phyloP scores from a whole-genome alignment of 2,888 invertebrate genomes.

The Melipona beecheii region DNA sequence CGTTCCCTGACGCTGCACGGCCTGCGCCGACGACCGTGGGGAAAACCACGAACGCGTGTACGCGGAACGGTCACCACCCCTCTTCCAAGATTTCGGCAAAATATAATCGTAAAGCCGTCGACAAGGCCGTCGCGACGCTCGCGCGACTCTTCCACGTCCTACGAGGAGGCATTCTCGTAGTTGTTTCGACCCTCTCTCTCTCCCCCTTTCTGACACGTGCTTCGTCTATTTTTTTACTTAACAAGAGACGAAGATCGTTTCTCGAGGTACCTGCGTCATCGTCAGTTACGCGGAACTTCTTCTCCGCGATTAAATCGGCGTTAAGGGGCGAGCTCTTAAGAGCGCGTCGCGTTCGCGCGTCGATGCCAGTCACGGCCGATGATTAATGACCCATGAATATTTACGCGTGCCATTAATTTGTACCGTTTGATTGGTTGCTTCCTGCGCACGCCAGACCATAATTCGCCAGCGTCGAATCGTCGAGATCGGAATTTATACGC shows the following conservation, averaged over 20 bases:
- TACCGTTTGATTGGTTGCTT: constrained; percentile 36
- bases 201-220: not conserved
- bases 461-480: constrained; percentile 2
- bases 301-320: constrained; percentile 63
- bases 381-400: constrained; percentile 74
- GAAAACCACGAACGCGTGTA: constrained; percentile 23
- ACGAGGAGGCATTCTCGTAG: not conserved
- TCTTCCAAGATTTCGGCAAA: constrained; percentile 53
- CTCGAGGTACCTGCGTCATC: not conserved
- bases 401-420: constrained; percentile 59
- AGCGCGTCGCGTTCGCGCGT: constrained; percentile 61
- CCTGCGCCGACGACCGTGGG: constrained; percentile 43
- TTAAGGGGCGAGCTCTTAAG: constrained; percentile 71
- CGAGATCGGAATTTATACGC: not conserved
- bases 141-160: not conserved
- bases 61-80: constrained; percentile 46
- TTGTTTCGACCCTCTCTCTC: not conserved
- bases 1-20: constrained; percentile 42
- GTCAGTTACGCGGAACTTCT: not conserved
- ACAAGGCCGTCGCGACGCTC: constrained; percentile 37
- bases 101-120: constrained; percentile 72
- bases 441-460: constrained; percentile 23
- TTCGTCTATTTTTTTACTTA: not conserved
- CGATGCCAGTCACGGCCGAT: constrained; percentile 60
- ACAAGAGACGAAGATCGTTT: not conserved